phyloP scores from a whole-genome alignment of 1,140 invertebrate species.

The Brachionus koreanus region DNA sequence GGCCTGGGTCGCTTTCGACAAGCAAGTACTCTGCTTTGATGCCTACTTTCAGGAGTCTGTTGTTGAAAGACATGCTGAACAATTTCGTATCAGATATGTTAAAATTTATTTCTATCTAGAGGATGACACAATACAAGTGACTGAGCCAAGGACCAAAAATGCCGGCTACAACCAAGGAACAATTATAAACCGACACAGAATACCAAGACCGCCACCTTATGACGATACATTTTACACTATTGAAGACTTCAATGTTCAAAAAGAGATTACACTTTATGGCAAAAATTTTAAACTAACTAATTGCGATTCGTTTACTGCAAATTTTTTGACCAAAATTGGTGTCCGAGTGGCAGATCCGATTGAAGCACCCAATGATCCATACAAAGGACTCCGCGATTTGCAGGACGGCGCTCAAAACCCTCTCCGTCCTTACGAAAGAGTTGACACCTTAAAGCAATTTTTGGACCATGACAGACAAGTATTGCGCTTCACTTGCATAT shows the following conservation, averaged over 20 bases:
- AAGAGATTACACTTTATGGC: constrained; percentile 68
- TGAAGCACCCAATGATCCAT: constrained; percentile 53
- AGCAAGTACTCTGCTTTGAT: constrained; percentile 64
- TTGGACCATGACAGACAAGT: constrained; percentile 58
- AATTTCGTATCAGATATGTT: constrained; percentile 55
- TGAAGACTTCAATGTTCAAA: constrained; percentile 65
- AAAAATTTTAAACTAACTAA: constrained; percentile 74
- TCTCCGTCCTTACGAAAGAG: constrained; percentile 57
- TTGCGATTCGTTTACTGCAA: constrained; percentile 77
- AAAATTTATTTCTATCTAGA: constrained; percentile 60
- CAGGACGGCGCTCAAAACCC: constrained; percentile 57
- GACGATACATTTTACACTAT: constrained; percentile 69
- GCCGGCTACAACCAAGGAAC: constrained; percentile 60
- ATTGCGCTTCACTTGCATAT: constrained; percentile 57
- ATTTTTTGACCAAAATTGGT: constrained; percentile 75
- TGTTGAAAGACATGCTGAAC: constrained; percentile 56
- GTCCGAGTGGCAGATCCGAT: constrained; percentile 64
- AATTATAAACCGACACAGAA: constrained; percentile 70
- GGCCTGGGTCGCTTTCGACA: constrained; percentile 78
- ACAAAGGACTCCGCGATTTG: constrained; percentile 52
- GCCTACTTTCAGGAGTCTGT: constrained; percentile 58
- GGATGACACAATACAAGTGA: constrained; percentile 59
- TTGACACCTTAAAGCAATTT: constrained; percentile 58
- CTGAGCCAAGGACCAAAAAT: constrained; percentile 58
- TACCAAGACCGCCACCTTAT: constrained; percentile 66